Base-by-base conservation (phyloP, 2,888 invertebrate species). In the Ochropacha duplaris region DNA sequence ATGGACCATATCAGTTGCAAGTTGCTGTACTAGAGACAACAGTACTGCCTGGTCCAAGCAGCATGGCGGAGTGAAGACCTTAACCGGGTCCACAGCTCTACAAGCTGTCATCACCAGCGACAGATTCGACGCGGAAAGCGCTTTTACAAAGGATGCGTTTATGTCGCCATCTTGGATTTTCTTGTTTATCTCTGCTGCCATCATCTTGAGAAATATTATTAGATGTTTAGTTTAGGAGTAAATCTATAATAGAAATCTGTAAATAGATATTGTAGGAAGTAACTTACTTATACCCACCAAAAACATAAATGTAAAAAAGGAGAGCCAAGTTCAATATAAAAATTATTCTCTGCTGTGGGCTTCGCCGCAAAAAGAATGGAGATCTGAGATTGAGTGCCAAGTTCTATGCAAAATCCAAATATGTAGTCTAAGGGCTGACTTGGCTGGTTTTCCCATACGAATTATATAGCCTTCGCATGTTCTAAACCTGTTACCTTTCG, bases 11-110 rank as follows among this genome's bases (percentile, higher is more conserved):
- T 99, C 98, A 0, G 97, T 96, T 19, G 98, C 97, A 22, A 99
- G 94, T 86, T 99, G 99, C 81, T 99, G 98, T 63, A 99, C 96
- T 31, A 99, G 94, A 0, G 98, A 97, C 34, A 99, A 93, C 58
- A 99, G 92, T 26, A 98, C 97, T 57, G 96, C 96, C 83, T 98
- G 98, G 61, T 95, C 95, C 65, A 98, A 93, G 24, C 95, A 94
- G 76, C 97, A 97, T 4, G 94, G 93, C 54, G 94, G 68, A 26
- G 93, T 88, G 83, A 98, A 97, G 54, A 98, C 95, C 62, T 93
- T 91, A 44, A 94, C 94, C 0, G 96, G 96, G 79, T 97, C 96
- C 6, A 97, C 97, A 60, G 95, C 94, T 71, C 97, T 96, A 82
- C 99, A 97, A 11, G 97, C 96, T 62, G 95, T 95, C 83, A 97